A percentile compares a stretch with the other conserved stretches of the same genome.
phyloP scores from a whole-genome alignment of 2,113 vertebrate species.

The Bolborhynchus lineola region DNA sequence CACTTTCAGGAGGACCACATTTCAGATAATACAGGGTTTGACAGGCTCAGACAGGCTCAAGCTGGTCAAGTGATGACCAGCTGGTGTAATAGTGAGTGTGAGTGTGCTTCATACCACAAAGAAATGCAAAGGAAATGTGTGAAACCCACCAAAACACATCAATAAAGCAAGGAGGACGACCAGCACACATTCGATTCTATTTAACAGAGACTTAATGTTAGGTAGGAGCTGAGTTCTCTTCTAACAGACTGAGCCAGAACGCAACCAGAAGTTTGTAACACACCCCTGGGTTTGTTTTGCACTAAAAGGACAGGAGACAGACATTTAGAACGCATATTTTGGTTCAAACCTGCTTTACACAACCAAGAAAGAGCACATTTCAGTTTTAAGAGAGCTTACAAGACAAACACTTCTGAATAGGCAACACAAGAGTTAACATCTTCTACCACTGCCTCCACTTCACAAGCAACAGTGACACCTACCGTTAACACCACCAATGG shows the following conservation, averaged over 20 bases:
- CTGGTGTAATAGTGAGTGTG: accelerated
- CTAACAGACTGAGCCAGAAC: neutral
- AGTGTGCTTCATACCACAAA: accelerated
- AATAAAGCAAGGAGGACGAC: neutral
- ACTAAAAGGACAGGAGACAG: neutral
- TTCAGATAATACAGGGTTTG: neutral
- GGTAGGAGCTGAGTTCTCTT: neutral
- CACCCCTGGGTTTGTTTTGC: neutral
- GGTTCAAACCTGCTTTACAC: neutral
- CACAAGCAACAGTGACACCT: slow-evolving; percentile 71
- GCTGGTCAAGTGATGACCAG: neutral
- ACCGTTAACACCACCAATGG: slow-evolving; percentile 20
- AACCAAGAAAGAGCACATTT: neutral
- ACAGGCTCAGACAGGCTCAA: neutral
- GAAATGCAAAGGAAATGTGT: neutral
- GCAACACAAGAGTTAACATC: neutral
- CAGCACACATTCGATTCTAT: neutral
- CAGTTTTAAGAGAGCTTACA: neutral
- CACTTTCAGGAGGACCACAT: neutral
- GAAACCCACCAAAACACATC: neutral
- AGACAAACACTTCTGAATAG: neutral
- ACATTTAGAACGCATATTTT: neutral
- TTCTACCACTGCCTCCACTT: neutral
- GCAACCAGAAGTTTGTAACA: neutral
- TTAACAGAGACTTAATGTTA: neutral